phyloP scores from a whole-genome alignment of 1,140 invertebrate species.

The Eubasilissa regina region DNA sequence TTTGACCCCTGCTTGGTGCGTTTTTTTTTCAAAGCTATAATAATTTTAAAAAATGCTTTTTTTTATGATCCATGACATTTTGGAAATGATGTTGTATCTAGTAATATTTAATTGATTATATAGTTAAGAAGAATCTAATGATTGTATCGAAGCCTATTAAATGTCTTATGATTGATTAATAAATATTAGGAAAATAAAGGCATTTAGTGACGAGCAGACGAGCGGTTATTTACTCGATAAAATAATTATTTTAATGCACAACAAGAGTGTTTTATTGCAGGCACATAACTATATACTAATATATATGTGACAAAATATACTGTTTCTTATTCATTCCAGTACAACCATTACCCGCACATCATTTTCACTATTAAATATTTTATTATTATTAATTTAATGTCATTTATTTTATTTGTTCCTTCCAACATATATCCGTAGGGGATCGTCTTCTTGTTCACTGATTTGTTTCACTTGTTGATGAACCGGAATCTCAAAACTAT shows the following conservation, averaged over 20 bases:
- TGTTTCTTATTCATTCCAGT: constrained; percentile 18
- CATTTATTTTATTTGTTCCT: no score
- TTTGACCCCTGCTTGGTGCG: no score
- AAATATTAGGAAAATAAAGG: constrained; percentile 52
- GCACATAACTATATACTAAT: constrained; percentile 52
- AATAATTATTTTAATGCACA: constrained; percentile 52
- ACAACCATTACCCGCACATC: no score
- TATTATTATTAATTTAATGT: no score
- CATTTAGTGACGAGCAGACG: constrained; percentile 40
- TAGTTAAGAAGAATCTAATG: constrained; percentile 20
- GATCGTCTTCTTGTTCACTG: no score
- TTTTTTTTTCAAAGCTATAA: no score
- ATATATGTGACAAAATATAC: constrained; percentile 45
- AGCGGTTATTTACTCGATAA: constrained; percentile 34
- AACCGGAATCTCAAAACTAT: no score
- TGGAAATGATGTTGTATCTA: neutral
- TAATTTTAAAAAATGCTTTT: no score
- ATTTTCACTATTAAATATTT: no score
- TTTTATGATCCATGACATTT: neutral
- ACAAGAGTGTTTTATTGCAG: constrained; percentile 45
- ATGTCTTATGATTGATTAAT: constrained; percentile 61
- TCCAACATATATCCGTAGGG: no score
- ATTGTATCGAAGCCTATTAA: constrained; percentile 56
- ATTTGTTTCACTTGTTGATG: no score
- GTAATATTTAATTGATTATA: neutral